These are phyloP conservation scores for Dendrocopos noguchii DNA, from an alignment of 2,113 vertebrate genomes.

Conservation along the genomic window DNA sequence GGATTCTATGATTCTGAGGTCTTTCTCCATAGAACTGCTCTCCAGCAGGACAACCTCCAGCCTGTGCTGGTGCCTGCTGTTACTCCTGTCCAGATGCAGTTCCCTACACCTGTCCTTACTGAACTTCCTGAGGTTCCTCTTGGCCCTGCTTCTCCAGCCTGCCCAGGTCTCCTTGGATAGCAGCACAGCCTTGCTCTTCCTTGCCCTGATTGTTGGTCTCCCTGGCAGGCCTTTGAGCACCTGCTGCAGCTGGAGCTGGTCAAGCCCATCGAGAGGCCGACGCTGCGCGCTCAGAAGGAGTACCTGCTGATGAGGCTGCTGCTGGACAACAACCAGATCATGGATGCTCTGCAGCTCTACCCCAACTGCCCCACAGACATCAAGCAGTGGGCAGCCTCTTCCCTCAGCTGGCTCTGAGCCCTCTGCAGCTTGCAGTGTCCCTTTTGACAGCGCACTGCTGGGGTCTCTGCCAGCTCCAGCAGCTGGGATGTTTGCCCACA, in stretches of 20 bases:
- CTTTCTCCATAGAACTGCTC: too few species aligned
- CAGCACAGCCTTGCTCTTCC: too few species aligned
- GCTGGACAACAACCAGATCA: constrained; percentile 90
- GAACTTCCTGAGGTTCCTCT: too few species aligned
- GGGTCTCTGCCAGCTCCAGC: fast-evolving
- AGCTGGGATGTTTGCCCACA: fast-evolving
- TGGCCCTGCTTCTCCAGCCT: too few species aligned
- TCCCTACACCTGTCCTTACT: too few species aligned
- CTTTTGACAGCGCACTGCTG: fast-evolving
- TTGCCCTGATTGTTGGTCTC: fast-evolving
- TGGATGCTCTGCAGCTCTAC: constrained; percentile 92
- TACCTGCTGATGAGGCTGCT: constrained; percentile 89
- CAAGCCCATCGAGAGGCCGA: constrained; percentile 80
- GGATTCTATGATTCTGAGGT: too few species aligned
- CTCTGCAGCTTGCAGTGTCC: not conserved
- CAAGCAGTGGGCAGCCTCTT: constrained; percentile 91
- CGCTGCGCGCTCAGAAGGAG: constrained; percentile 83
- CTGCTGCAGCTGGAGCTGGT: constrained; percentile 92
- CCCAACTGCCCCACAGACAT: constrained; percentile 95
- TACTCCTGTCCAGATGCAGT: too few species aligned
- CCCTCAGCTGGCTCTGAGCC: constrained; percentile 77
- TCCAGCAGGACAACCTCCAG: too few species aligned
- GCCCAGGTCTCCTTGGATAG: too few species aligned
- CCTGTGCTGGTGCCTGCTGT: too few species aligned
- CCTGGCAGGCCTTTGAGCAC: constrained; percentile 91